phyloP scores from a whole-genome alignment of 2,113 vertebrate genomes.

The Oreochromis spilurus region DNA sequence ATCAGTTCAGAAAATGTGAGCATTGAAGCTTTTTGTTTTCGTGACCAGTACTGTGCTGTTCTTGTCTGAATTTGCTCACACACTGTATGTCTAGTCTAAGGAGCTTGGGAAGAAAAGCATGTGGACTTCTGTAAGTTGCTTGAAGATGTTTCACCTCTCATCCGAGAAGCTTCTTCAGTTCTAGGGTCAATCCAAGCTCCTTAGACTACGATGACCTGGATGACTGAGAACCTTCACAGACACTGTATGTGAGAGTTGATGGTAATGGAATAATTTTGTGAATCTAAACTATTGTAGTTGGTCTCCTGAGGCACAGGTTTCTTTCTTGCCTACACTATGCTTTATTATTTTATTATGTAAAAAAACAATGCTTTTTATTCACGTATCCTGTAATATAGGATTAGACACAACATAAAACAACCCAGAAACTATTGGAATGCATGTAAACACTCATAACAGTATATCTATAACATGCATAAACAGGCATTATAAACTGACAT shows the following conservation, averaged over 20 bases:
- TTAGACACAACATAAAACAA: not conserved
- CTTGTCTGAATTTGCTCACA: not conserved
- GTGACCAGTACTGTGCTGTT: not conserved
- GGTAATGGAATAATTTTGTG: not conserved
- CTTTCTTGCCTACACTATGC: not conserved
- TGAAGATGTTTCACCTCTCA: no score
- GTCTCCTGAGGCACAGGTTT: not conserved
- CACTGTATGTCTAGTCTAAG: not conserved
- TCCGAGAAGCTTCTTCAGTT: no score
- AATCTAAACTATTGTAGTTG: not conserved
- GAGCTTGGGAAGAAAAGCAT: no score
- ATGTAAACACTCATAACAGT: not conserved
- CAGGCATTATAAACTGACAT: not conserved
- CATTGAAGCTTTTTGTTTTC: not conserved
- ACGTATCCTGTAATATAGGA: not conserved
- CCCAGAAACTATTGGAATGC: not conserved
- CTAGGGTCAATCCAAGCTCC: no score
- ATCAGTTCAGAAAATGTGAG: not conserved
- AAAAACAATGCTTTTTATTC: not conserved
- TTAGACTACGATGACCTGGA: no score
- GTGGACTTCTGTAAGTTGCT: no score
- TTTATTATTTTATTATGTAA: not conserved
- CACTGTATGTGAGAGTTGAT: not conserved
- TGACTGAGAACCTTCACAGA: no score
- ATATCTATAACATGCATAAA: not conserved